phyloP scores from a whole-genome alignment of 1,140 invertebrate genomes.

The Eriocheir sinensis region DNA sequence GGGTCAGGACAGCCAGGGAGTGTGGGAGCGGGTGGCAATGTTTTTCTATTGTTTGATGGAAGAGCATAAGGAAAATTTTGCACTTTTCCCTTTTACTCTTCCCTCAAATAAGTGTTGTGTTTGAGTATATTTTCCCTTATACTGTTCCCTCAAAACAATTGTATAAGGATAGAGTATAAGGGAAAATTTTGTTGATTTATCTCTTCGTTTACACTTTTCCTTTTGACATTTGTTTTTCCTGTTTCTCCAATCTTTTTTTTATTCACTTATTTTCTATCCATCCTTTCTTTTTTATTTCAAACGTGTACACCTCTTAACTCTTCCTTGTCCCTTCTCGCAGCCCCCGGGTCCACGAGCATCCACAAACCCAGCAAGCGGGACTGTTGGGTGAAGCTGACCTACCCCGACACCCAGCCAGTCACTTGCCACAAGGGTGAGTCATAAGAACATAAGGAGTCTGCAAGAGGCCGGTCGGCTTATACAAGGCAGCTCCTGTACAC shows the following conservation, averaged over 20 bases:
- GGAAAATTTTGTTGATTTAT: not conserved
- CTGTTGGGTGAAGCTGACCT: conserved; percentile 45
- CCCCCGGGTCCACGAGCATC: conserved; percentile 25
- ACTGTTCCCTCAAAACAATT: not conserved
- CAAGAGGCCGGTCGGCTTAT: no score
- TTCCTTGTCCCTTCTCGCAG: not conserved
- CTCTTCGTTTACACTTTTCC: no score
- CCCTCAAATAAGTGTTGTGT: no score
- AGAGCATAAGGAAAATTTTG: no score
- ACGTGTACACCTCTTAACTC: not conserved
- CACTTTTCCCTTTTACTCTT: no score
- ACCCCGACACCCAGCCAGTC: not conserved
- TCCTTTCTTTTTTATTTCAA: not conserved
- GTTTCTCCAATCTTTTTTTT: not conserved
- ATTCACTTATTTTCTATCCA: not conserved
- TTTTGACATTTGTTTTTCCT: no score
- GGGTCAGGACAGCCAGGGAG: no score
- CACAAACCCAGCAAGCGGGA: conserved; percentile 19
- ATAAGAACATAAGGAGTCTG: no score
- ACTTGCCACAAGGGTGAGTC: conserved; percentile 39
- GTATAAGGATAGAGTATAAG: not conserved
- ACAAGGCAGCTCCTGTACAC: no score
- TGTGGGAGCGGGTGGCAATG: no score
- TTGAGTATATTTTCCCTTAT: not conserved
- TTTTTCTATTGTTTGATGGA: no score